phyloP scores from a whole-genome alignment of 1,140 invertebrate species.

The Onthophagus taurus region DNA sequence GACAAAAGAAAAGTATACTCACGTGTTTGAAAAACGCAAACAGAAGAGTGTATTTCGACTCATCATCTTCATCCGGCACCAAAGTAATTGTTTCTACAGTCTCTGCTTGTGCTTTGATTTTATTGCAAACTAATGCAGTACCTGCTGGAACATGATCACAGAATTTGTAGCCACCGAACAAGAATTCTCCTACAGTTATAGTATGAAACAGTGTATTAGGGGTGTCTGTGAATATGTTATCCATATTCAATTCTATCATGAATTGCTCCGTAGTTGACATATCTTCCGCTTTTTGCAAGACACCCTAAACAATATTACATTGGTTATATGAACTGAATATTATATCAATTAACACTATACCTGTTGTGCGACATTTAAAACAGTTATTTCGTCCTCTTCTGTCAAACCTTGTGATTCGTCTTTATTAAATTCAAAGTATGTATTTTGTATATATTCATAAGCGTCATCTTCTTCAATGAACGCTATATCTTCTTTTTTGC shows the following conservation, averaged over 20 bases:
- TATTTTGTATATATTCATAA: not conserved
- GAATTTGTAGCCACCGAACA: not conserved
- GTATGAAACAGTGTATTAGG: not conserved
- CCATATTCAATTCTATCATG: not conserved
- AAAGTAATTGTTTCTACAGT: not conserved
- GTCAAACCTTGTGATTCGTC: constrained; percentile 18
- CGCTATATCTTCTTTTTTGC: not conserved
- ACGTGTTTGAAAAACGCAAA: not conserved
- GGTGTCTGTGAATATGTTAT: not conserved
- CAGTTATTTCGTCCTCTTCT: not conserved
- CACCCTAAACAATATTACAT: not conserved
- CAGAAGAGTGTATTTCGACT: not conserved
- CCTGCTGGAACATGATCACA: not conserved
- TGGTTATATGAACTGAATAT: not conserved
- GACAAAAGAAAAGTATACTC: not conserved
- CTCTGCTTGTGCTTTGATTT: not conserved
- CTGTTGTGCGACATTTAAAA: not conserved
- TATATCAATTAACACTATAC: not conserved
- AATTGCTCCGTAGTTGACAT: no score
- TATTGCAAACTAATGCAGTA: not conserved
- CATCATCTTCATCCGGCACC: no score
- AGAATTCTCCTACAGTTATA: not conserved
- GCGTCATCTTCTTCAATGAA: not conserved
- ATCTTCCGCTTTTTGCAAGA: not conserved
- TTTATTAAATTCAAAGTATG: not conserved